Evolutionary conservation across 2,888 invertebrate genomes (phyloP), one percentile per base, ranked within the genome.

Genomic region (Gymnoscelis rufifasciata): DNA sequence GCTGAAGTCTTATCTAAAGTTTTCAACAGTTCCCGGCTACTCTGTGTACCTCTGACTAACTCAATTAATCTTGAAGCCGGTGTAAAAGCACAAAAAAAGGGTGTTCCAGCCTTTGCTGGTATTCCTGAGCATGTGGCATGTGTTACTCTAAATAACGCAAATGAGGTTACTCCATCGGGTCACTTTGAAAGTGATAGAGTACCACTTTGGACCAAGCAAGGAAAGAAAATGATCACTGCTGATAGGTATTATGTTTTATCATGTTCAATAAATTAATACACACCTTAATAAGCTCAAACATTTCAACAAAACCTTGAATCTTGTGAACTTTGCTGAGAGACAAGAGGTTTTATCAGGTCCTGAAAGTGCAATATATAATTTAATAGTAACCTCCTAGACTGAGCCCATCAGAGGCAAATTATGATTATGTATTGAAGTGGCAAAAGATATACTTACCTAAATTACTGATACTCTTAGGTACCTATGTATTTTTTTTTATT

Each of bases 171-270:
- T 3, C 92, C 91, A n/a, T 60, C 88, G 5, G 95, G 95, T 0
- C 93, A 92, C 69, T 94, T 95, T 74, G 91, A 93, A 56, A 90
- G 90, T 39, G 86, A 91, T 47, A 90, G 91, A 39, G 89, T 95
- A 7, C 93, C 96, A 0, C 66, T 97, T 10, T 97, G 95, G 93
- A 92, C 94, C 0, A 91, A 92, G 63, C 90, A 90, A 54, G 97
- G 97, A 30, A 94, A 94, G 76, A 90, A 90, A 48, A 76, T 90
- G 56, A 74, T 97, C 24, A 89, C 90, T 44, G 78, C 92, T 0
- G 83, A 92, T 93, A 74, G 53, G 42, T 28, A 23, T 3, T 6
- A 1, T 35, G 5, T 10, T 10, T 23, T 15, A 14, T n/a, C n/a
- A 33, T 10, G 13, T 8, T 8, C 2, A 31, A n/a, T 8, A 10